phyloP scores from a whole-genome alignment of 2,797 vertebrate species.

The Podarcis siculus region DNA sequence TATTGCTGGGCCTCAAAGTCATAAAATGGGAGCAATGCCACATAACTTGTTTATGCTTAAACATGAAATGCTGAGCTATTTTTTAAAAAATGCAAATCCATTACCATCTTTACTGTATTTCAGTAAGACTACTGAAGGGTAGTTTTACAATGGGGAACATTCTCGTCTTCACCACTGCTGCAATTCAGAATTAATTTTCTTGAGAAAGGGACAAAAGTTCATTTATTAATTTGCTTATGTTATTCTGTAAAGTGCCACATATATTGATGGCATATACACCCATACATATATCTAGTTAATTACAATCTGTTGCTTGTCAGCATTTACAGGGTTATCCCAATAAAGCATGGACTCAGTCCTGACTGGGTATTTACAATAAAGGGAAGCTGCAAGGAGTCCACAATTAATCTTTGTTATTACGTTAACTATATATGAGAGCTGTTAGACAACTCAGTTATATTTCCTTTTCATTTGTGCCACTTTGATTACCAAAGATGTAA shows the following conservation, averaged over 20 bases:
- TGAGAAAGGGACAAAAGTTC: neutral
- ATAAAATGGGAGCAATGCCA: neutral
- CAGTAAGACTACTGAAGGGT: neutral
- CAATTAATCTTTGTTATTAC: neutral
- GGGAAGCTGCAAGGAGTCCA: neutral
- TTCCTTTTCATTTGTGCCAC: neutral
- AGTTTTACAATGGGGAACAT: neutral
- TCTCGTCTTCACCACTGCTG: neutral
- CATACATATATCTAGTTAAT: neutral
- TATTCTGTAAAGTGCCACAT: neutral
- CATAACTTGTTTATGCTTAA: neutral
- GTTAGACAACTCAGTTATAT: neutral
- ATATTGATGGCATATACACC: neutral
- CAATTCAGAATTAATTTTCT: neutral
- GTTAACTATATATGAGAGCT: neutral
- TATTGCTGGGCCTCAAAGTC: neutral
- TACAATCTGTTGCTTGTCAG: neutral
- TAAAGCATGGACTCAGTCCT: neutral
- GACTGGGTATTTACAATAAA: neutral
- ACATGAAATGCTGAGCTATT: neutral
- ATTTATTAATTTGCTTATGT: neutral
- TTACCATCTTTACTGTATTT: conserved; percentile 13
- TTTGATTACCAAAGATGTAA: neutral
- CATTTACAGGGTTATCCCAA: neutral
- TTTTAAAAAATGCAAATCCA: neutral